Evolutionary conservation across 2,797 vertebrate genomes (phyloP), one percentile per base, ranked within the genome.

Genomic region (Tokudaia muenninki): DNA sequence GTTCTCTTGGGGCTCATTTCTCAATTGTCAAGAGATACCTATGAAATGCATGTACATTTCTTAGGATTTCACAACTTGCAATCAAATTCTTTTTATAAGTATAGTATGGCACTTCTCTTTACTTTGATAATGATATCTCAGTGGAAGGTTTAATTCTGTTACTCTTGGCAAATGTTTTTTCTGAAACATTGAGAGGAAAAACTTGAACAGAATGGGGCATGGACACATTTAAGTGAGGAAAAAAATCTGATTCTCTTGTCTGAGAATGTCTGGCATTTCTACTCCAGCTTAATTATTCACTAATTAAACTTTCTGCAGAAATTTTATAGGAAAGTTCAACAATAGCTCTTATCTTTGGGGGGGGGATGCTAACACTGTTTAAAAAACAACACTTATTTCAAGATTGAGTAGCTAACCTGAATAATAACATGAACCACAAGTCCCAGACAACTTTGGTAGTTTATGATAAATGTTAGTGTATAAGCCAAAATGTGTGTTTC

Each of bases 41-140:
- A 41, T 63, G 47, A 89, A 80, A 95, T 55, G 29, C 8, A 83
- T 17, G 61, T 55, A 14, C 47, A 50, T 86, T 86, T 83, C 89
- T 80, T n/a, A 97, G 93, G 92, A 21, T 96, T 92, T 83, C 92
- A 95, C 72, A 87, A 95, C 87, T 98, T 96, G 93, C 87, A 92
- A 63, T 94, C 95, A 95, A 91, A 88, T 96, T 3, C 0, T 77
- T 97, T 98, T 97, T 97, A 94, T 91, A 93, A 34, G 97, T 44
- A 91, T 61, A 94, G 95, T 44, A 87, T 61, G 95, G 34, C 52
- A 72, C 97, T 98, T 79, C 50, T 86, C 17, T 90, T 82, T 74
- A 2, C 57, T 96, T 92, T 79, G 77, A 93, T 92, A 95, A 90
- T 6, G n/a, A 80, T 91, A 65, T 82, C 70, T 94, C 61, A 29